phyloP scores from a whole-genome alignment of 2,113 vertebrate genomes.

The Genyomyrus donnyi region DNA sequence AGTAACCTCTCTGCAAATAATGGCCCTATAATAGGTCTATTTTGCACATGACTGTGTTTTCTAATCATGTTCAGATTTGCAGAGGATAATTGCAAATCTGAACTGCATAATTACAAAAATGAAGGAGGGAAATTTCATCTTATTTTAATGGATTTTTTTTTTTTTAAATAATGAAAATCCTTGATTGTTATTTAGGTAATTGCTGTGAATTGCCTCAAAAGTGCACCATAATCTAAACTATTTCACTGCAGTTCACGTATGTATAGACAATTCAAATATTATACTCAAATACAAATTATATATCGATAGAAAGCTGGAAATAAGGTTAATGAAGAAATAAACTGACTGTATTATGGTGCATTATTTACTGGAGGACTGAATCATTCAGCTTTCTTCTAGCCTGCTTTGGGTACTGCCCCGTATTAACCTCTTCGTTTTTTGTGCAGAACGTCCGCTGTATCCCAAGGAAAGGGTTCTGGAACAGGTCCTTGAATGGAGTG shows the following conservation, averaged over 20 bases:
- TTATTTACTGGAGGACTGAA: neutral
- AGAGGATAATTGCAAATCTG: conserved; percentile 59
- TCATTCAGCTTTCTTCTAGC: neutral
- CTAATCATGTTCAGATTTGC: conserved; percentile 61
- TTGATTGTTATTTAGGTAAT: conserved; percentile 15
- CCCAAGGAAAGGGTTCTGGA: conserved; percentile 85
- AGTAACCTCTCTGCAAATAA: conserved; percentile 55
- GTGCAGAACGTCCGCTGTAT: conserved; percentile 83
- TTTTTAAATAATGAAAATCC: conserved; percentile 21
- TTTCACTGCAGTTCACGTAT: neutral
- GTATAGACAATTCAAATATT: neutral
- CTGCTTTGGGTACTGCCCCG: neutral
- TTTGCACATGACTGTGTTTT: conserved; percentile 68
- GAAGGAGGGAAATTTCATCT: conserved; percentile 44
- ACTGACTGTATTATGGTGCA: neutral
- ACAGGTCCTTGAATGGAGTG: conserved; percentile 85
- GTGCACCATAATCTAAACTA: conserved; percentile 10
- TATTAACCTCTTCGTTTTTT: neutral
- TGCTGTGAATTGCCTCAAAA: conserved; percentile 10
- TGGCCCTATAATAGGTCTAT: conserved; percentile 63
- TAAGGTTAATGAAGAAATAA: neutral
- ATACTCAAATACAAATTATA: neutral
- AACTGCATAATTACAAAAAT: conserved; percentile 50
- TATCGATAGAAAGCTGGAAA: neutral
- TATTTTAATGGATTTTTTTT: conserved; percentile 37